Base-by-base conservation (phyloP, 2,113 vertebrate genomes). In the Pelusios castaneus region DNA sequence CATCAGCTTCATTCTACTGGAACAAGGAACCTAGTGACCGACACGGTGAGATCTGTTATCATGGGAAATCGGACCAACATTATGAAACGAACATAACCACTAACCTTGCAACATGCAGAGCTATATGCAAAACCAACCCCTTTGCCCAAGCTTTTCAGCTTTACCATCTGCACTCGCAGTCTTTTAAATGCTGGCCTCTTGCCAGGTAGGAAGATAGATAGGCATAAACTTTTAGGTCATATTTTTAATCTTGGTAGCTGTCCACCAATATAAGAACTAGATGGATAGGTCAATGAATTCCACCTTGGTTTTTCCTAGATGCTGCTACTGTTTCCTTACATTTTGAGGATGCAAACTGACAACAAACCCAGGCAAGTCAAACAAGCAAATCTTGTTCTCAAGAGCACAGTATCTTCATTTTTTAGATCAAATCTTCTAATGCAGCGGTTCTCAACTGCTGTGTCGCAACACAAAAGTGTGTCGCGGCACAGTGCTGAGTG, bases 371-470 rank as follows among this genome's bases (percentile, higher is more conserved):
- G 25, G 55, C n/a, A 38, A 27, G 70, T 5, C 34, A 79, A 91
- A 63, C 22, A 92, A 73, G 41, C 2, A 70, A 76, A 14, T 51
- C 85, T 91, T 86, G 84, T 79, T 82, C 78, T 54, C 45, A 84
- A 84, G 82, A 89, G 79, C 3, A 77, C 0, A 0, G 2, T 24
- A 25, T 63, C 47, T 93, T 76, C 27, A 87, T 83, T 85, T 87
- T 54, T 34, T 27, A 89, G 87, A 52, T 13, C n/a, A 89, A 84
- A 52, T 52, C 0, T 31, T 60, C 12, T 60, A n/a, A n/a, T n/a
- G n/a, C n/a, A n/a, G n/a, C n/a, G n/a, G n/a, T n/a, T n/a, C n/a
- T n/a, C n/a, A n/a, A n/a, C n/a, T n/a, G n/a, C n/a, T n/a, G n/a
- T n/a, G n/a, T n/a, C n/a, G n/a, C n/a, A n/a, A n/a, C n/a, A n/a